These are phyloP conservation scores for Mustela lutreola DNA, from an alignment of 2,113 vertebrate genomes.

Conservation along the genomic window DNA sequence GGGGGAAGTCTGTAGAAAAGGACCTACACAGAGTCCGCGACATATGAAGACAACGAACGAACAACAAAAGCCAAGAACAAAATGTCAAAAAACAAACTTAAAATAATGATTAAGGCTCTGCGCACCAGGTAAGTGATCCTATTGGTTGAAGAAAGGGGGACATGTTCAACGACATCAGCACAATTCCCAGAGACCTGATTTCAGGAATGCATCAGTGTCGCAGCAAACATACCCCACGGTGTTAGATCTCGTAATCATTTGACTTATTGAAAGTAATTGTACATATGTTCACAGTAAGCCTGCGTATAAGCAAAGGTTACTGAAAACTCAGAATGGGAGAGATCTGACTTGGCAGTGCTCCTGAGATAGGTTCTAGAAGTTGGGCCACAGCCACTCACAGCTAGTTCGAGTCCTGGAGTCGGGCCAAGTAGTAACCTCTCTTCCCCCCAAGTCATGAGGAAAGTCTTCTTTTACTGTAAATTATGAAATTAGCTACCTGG, in stretches of 20 bases:
- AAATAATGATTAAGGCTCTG: not conserved
- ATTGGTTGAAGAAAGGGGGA: not conserved
- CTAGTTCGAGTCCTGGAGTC: fast-evolving
- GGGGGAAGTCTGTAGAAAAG: not conserved
- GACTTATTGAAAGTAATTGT: not conserved
- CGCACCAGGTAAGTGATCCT: no score
- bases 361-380: not conserved
- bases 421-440: not conserved
- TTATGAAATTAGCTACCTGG: constrained; percentile 30
- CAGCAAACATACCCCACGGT: not conserved
- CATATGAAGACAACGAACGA: not conserved
- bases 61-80: not conserved
- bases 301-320: not conserved
- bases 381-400: not conserved
- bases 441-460: not conserved
- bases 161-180: fast-evolving
- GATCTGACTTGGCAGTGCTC: not conserved
- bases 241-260: not conserved
- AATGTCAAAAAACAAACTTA: not conserved
- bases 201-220: not conserved
- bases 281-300: not conserved
- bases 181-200: not conserved
- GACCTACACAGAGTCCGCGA: not conserved
- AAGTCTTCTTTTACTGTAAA: not conserved
- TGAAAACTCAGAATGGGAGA: not conserved